phyloP scores from a whole-genome alignment of 2,113 vertebrate genomes.

The Chaetura pelagica region DNA sequence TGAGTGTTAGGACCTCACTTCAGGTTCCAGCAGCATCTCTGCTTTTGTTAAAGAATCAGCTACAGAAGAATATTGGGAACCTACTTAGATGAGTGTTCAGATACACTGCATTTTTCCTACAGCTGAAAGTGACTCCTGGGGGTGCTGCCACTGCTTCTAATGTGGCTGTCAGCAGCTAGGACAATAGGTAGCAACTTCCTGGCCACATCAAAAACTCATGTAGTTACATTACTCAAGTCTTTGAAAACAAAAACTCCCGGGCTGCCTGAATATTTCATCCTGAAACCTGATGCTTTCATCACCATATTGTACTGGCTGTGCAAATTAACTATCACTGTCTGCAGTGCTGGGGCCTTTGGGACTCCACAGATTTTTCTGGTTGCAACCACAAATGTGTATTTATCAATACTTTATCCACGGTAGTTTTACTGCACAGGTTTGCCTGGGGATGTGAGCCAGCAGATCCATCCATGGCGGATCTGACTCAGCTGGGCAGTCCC shows the following conservation, averaged over 20 bases:
- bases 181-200: background rate
- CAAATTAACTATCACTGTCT: background rate
- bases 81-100: background rate
- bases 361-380: background rate
- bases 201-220: background rate
- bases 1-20: background rate
- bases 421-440: background rate
- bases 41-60: background rate
- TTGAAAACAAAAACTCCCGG: background rate
- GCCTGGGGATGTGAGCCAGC: background rate
- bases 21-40: background rate
- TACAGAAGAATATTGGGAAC: background rate
- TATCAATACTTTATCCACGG: fast-evolving
- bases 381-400: fast-evolving
- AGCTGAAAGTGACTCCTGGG: background rate
- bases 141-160: background rate
- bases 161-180: background rate
- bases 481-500: background rate
- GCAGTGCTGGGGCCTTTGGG: background rate
- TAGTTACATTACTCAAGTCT: background rate
- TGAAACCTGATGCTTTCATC: background rate
- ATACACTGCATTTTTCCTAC: background rate
- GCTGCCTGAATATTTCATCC: background rate
- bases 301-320: background rate
- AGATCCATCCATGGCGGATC: too few relatives aligned